phyloP scores from a whole-genome alignment of 2,888 invertebrate species.

The Eristalinus aeneus region DNA sequence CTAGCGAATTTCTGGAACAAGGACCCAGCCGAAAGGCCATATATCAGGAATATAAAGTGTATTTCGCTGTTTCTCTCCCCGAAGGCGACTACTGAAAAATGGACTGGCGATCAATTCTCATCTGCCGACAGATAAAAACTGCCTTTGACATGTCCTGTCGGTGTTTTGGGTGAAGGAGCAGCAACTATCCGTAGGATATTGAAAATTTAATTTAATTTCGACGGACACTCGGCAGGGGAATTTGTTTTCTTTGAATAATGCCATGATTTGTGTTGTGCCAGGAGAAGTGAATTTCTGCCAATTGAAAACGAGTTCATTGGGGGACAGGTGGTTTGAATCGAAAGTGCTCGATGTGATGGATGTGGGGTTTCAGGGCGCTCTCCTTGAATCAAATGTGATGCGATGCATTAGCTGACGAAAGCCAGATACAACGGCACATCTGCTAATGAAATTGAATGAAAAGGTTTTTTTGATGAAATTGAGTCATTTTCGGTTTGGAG shows the following conservation, averaged over 20 bases:
- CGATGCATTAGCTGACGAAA: neutral
- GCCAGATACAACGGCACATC: neutral
- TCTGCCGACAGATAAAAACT: constrained; percentile 2
- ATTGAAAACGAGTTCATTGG: neutral
- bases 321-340: neutral
- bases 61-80: no score
- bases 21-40: no score
- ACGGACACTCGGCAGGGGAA: neutral
- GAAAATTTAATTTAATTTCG: neutral
- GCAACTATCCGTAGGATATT: neutral
- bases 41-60: no score
- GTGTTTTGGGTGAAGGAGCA: neutral
- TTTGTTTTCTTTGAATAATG: neutral
- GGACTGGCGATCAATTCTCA: neutral
- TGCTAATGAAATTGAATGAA: neutral
- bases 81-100: neutral
- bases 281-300: neutral
- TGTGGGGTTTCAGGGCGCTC: neutral
- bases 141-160: constrained; percentile 1
- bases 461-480: neutral
- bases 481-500: neutral
- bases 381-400: neutral
- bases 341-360: neutral
- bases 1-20: no score
- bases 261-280: neutral